Conservation (phyloP, 2,797 vertebrate genomes). For the Todus mexicanus region DNA sequence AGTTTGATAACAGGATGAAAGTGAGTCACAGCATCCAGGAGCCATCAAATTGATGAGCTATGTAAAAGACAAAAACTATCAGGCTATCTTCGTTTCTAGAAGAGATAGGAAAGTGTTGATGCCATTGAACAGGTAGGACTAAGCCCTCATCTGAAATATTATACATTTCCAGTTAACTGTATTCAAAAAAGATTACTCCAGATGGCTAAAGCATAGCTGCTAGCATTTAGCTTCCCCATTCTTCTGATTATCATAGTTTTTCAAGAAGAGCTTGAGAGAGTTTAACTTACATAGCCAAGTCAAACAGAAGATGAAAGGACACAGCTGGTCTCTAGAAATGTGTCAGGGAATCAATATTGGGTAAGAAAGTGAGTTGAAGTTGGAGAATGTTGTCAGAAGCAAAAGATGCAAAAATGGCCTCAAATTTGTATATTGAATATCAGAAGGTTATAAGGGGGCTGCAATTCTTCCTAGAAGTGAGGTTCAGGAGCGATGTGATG, state of each 20-base stretch:
- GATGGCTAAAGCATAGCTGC: not conserved
- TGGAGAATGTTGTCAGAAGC: not conserved
- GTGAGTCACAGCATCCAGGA: not conserved
- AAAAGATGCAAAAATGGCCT: not conserved
- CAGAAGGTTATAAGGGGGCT: not conserved
- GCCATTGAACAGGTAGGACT: not conserved
- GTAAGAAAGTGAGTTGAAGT: not conserved
- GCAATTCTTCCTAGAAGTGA: not conserved
- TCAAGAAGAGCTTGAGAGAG: not conserved
- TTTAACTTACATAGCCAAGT: not conserved
- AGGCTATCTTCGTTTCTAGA: not conserved
- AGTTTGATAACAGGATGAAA: not conserved
- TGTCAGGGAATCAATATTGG: not conserved
- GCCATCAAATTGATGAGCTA: not conserved
- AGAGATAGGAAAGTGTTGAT: not conserved
- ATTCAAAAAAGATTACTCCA: not conserved
- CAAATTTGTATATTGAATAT: not conserved
- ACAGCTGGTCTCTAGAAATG: not conserved
- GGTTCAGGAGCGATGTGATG: not conserved
- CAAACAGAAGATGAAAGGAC: not conserved
- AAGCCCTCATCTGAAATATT: not conserved
- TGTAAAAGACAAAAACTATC: not conserved
- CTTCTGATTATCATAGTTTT: not conserved
- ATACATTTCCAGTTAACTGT: not conserved
- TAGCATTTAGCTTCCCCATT: not conserved